Base-by-base conservation (phyloP, 2,888 invertebrate genomes). In the Seira sanloemensis region DNA sequence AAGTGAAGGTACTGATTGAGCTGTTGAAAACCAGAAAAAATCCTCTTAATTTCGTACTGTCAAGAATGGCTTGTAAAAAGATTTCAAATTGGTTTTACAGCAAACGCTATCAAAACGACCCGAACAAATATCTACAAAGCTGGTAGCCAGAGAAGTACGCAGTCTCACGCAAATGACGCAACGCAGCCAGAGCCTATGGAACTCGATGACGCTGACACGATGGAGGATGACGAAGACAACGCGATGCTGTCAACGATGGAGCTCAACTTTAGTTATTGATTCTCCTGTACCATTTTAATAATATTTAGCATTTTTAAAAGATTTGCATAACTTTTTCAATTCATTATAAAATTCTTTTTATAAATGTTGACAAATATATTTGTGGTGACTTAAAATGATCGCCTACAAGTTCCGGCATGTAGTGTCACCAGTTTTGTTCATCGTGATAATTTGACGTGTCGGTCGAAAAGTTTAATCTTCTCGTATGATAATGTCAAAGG, bases 1-100 rank as follows among this genome's bases (percentile, higher is more conserved):
- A 69, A 7, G 72, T 19, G 81, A 84, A 78, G 73, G 86, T 84
- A 24, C n/a, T n/a, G n/a, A 25, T 2, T n/a, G n/a, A n/a, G n/a
- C n/a, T 50, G 50, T 50, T 16, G 2, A 50, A 50, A 50, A 1
- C n/a, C n/a, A 7, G 50, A 50, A 2, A 50, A 2, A 7, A 50
- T 50, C n/a, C n/a, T 2, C 12, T 50, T 50, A 50, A 50, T 18
- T 37, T 37, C 12, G 37, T 37, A 37, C 37, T 37, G 12, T 37
- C 37, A 37, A 7, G 37, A n/a, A n/a, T 37, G 4, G 37, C 37
- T 37, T 37, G 12, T 37, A n/a, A n/a, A n/a, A n/a, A n/a, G n/a
- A n/a, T n/a, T n/a, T n/a, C n/a, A n/a, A n/a, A n/a, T n/a, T n/a
- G n/a, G n/a, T n/a, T 1, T 50, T 50, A 50, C 50, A 50, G 50